These are phyloP conservation scores for Pristionchus pacificus DNA, from an alignment of 1,140 invertebrate genomes.

Conservation along the genomic window DNA sequence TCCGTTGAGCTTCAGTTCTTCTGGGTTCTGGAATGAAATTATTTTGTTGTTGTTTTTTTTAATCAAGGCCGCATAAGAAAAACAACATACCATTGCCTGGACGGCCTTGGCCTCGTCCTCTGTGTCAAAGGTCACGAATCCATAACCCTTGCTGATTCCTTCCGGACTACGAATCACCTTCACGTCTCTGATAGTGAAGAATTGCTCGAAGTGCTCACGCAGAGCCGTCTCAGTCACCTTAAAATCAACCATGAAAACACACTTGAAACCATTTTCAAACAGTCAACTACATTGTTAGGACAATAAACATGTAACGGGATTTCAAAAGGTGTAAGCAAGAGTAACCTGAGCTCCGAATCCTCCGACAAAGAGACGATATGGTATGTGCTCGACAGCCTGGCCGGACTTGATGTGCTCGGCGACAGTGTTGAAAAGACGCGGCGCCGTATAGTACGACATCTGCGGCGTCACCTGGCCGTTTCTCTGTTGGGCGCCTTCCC, in stretches of 20 bases:
- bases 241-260: neutral
- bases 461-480: too few relatives aligned
- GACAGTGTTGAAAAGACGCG: neutral
- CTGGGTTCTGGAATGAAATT: neutral
- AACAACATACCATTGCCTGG: neutral
- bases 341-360: too few relatives aligned
- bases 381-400: neutral
- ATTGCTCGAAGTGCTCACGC: neutral
- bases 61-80: too few relatives aligned
- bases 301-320: too few relatives aligned
- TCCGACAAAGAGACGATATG: neutral
- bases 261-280: too few relatives aligned
- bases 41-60: neutral
- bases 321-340: too few relatives aligned
- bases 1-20: neutral
- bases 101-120: neutral
- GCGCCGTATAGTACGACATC: neutral
- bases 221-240: neutral
- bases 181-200: neutral
- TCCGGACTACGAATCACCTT: neutral
- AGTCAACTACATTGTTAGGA: too few relatives aligned
- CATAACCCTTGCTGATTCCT: neutral
- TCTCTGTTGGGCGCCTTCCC: too few relatives aligned
- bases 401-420: neutral
- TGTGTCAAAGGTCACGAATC: neutral